Conservation (phyloP, 2,113 vertebrate genomes). For the Sander vitreus region DNA sequence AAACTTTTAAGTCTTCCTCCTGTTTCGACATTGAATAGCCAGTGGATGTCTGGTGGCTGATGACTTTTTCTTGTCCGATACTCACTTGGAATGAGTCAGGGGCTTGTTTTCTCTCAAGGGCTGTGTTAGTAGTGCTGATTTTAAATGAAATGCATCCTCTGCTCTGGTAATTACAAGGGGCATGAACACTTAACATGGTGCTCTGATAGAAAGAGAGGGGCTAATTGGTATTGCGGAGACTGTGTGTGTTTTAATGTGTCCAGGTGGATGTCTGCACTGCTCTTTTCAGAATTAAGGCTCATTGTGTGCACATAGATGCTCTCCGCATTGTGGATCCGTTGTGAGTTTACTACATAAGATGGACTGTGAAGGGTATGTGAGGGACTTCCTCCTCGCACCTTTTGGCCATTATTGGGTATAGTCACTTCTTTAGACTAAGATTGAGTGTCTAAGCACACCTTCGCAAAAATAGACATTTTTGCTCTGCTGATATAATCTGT, state of each 20-base stretch:
- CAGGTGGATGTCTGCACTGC: slow-evolving; percentile 7
- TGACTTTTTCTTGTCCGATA: slow-evolving; percentile 34
- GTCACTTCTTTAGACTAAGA: slow-evolving; percentile 33
- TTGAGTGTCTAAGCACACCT: slow-evolving; percentile 42
- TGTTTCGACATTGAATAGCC: slow-evolving; percentile 17
- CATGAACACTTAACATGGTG: slow-evolving; percentile 38
- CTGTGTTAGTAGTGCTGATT: slow-evolving; percentile 28
- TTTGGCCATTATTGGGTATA: slow-evolving; percentile 35
- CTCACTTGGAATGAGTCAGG: slow-evolving; percentile 40
- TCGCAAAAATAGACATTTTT: slow-evolving; percentile 61
- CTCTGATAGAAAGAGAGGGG: slow-evolving; percentile 28
- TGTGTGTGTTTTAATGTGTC: slow-evolving; percentile 32
- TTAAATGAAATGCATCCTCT: slow-evolving; percentile 56
- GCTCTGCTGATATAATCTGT: slow-evolving; percentile 47
- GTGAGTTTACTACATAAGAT: slow-evolving; percentile 67
- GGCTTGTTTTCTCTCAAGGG: slow-evolving; percentile 32
- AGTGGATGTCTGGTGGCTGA: slow-evolving; percentile 30
- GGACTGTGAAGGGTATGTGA: slow-evolving; percentile 65
- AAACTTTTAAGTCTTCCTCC: slow-evolving; percentile 2
- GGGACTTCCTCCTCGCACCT: slow-evolving; percentile 47
- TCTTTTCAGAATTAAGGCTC: slow-evolving; percentile 6
- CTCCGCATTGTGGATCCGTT: slow-evolving; percentile 28
- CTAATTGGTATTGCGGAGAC: slow-evolving; percentile 65
- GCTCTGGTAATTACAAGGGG: slow-evolving; percentile 61
- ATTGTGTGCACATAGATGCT: not conserved